These are phyloP conservation scores for Gadus macrocephalus DNA, from an alignment of 2,113 vertebrate genomes.

Conservation along the genomic window DNA sequence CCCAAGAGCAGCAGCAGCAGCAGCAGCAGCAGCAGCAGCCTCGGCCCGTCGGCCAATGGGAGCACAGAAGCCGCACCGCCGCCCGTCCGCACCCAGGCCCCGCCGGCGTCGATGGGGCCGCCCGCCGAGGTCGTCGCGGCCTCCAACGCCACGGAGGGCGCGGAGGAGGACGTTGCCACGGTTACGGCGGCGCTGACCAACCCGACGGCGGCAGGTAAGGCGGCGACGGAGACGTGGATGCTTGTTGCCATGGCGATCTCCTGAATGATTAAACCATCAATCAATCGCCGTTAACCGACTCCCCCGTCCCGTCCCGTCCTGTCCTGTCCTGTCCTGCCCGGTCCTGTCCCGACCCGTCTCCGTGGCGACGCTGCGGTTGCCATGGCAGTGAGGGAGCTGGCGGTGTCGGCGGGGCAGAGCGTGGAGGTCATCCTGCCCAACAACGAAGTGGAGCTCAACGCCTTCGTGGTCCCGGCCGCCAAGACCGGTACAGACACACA, in stretches of 20 bases:
- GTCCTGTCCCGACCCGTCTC: background rate
- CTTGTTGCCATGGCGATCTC: background rate
- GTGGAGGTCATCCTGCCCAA: conserved; percentile 89
- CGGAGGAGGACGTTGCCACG: conserved; percentile 5
- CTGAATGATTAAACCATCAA: too few species aligned
- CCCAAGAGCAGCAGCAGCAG: conserved; percentile 16
- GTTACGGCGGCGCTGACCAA: conserved; percentile 5
- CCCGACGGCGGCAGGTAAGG: conserved; percentile 61
- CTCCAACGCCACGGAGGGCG: conserved; percentile 52
- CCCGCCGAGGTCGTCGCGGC: conserved; percentile 7
- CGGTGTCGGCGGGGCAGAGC: conserved; percentile 90
- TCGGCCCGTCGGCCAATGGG: conserved; percentile 27
- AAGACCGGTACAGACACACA: conserved; percentile 63
- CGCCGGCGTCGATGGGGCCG: conserved; percentile 28
- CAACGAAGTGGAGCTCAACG: conserved; percentile 88
- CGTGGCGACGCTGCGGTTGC: conserved; percentile 6
- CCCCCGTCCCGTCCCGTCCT: too few species aligned
- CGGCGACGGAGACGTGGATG: background rate
- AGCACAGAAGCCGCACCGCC: conserved; percentile 23
- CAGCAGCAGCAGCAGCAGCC: conserved; percentile 47
- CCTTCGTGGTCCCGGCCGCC: conserved; percentile 81
- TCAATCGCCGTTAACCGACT: background rate
- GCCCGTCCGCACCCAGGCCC: conserved; percentile 37
- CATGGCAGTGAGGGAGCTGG: conserved; percentile 76
- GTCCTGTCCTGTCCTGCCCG: background rate